These are phyloP conservation scores for Podiceps cristatus DNA, from an alignment of 2,113 vertebrate genomes.

Conservation along the genomic window DNA sequence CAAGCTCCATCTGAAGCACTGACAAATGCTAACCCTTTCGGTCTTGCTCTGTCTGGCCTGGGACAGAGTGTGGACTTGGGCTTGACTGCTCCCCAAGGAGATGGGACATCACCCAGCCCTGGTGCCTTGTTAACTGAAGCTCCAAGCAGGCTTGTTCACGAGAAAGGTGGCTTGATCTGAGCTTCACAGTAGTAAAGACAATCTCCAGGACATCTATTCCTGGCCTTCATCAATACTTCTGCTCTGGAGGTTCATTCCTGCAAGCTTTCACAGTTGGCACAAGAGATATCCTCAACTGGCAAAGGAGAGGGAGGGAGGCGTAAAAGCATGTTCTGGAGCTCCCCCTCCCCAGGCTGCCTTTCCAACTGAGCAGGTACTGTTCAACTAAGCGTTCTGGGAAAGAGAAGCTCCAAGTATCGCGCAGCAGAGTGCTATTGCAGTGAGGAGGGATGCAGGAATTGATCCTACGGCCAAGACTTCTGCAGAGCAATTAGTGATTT, in stretches of 20 bases:
- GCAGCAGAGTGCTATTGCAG: not conserved
- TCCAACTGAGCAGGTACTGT: not conserved
- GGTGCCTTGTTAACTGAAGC: rapidly evolving
- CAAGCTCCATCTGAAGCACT: not conserved
- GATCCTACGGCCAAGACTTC: not conserved
- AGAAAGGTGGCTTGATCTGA: not conserved
- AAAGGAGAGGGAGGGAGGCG: not conserved
- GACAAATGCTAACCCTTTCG: not conserved
- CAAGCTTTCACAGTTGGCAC: not conserved
- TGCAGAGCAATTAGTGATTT: not conserved
- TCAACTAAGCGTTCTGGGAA: not conserved
- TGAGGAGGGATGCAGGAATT: not conserved
- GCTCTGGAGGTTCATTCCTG: not conserved
- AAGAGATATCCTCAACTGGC: not conserved
- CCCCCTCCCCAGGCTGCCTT: not conserved
- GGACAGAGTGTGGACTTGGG: not conserved
- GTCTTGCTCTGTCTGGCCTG: not conserved
- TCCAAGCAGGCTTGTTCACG: not conserved
- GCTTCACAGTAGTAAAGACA: not conserved
- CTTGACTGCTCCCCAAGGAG: not conserved
- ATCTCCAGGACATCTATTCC: not conserved
- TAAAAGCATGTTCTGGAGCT: not conserved
- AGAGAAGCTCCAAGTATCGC: not conserved
- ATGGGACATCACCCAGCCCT: not conserved
- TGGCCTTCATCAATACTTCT: not conserved